Conservation (phyloP, 1,140 invertebrate species). For the Drosophila funebris region DNA sequence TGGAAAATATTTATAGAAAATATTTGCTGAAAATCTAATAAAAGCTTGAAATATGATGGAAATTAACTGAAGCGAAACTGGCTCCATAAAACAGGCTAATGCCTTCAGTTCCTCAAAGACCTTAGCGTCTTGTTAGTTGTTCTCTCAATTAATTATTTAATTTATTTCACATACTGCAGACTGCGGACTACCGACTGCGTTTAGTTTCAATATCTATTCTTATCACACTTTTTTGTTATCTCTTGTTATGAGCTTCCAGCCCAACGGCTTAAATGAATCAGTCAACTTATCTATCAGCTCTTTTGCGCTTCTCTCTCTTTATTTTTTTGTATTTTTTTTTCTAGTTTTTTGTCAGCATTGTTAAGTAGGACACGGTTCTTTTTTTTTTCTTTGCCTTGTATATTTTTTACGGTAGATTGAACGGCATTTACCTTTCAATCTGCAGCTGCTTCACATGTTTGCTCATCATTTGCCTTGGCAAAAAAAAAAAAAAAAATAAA, state of each 20-base stretch:
- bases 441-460: conserved; percentile 44
- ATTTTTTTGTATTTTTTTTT: conserved; percentile 14
- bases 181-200: no score
- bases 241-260: conserved; percentile 57
- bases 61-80: no score
- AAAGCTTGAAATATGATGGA: no score
- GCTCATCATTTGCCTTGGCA: conserved; percentile 37
- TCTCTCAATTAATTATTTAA: not conserved
- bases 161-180: not conserved
- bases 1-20: no score
- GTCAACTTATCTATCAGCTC: conserved; percentile 51
- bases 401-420: conserved; percentile 71
- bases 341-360: conserved; percentile 41
- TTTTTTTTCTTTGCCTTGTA: conserved; percentile 39
- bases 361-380: conserved; percentile 39
- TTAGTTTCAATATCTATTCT: not conserved
- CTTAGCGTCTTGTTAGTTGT: no score
- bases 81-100: no score
- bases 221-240: not conserved
- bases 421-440: conserved; percentile 64
- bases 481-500: not conserved
- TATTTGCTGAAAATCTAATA: no score
- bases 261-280: conserved; percentile 65
- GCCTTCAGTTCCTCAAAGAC: no score
- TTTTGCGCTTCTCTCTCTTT: conserved; percentile 2